These are phyloP conservation scores for Ommatoiulus sabulosus DNA, from an alignment of 2,888 invertebrate species.

Conservation along the genomic window DNA sequence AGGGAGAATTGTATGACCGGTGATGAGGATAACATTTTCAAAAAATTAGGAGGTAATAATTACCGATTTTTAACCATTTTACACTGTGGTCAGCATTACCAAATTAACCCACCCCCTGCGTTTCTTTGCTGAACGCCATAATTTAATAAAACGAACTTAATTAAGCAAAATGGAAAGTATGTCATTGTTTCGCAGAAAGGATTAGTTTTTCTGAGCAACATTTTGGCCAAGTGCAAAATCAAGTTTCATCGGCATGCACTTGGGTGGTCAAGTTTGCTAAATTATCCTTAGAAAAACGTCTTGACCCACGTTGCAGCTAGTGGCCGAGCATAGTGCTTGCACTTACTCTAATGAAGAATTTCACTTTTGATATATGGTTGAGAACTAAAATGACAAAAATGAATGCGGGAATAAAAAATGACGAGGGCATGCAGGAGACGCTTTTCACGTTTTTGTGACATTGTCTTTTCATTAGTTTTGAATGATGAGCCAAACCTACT, in stretches of 20 bases:
- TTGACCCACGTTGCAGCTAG: neutral
- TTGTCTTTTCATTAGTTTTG: conserved; percentile 30
- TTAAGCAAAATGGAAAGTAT: neutral
- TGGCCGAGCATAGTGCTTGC: neutral
- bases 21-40: too few species aligned
- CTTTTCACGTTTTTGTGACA: neutral
- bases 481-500: conserved; percentile 20
- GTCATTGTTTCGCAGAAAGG: neutral
- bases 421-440: neutral
- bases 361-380: neutral
- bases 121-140: neutral
- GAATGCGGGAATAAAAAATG: neutral
- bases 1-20: too few species aligned
- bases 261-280: conserved; percentile 15
- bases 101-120: neutral
- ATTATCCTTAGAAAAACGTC: neutral
- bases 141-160: neutral
- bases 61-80: too few species aligned
- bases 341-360: neutral
- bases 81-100: neutral
- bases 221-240: neutral
- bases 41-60: too few species aligned
- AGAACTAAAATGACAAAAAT: neutral
- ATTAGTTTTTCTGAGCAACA: neutral
- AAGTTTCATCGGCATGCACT: neutral